Percentiles rank a stretch among this genome's conserved stretches.
These are phyloP conservation scores for Merluccius polli DNA, from an alignment of 2,797 vertebrate species.

Conservation along the genomic window DNA sequence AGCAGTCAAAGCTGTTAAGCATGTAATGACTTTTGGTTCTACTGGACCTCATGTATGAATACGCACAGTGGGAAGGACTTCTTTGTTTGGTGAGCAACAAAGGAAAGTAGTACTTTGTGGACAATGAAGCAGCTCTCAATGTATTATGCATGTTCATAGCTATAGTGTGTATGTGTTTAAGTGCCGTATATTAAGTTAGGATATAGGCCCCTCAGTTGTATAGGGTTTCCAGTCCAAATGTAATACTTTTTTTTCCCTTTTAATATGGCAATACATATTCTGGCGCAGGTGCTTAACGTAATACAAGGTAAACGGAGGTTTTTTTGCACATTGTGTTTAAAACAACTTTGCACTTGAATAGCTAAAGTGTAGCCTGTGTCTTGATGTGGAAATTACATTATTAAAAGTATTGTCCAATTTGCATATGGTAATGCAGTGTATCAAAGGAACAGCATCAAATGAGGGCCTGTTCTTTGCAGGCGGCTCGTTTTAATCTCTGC, in stretches of 20 bases:
- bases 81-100: slow-evolving; percentile 7
- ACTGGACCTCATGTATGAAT: neutral
- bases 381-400: neutral
- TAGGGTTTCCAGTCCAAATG: neutral
- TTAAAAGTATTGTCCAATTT: slow-evolving; percentile 21
- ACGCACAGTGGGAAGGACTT: neutral
- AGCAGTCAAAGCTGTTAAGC: slow-evolving; percentile 6
- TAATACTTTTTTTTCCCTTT: neutral
- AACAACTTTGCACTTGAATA: slow-evolving; percentile 2
- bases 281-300: neutral
- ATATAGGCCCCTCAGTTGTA: neutral
- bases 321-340: neutral
- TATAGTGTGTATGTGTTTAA: neutral
- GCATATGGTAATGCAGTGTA: slow-evolving; percentile 13
- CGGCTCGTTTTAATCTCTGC: slow-evolving; percentile 3
- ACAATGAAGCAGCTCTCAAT: slow-evolving; percentile 2
- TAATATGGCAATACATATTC: neutral
- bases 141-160: neutral
- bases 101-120: neutral
- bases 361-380: slow-evolving; percentile 7
- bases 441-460: slow-evolving; percentile 11
- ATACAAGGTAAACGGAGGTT: neutral
- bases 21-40: slow-evolving; percentile 8
- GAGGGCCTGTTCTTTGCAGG: neutral
- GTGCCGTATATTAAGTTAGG: neutral